Conservation (phyloP, 2,888 invertebrate species). For the Periphyllus acericola region DNA sequence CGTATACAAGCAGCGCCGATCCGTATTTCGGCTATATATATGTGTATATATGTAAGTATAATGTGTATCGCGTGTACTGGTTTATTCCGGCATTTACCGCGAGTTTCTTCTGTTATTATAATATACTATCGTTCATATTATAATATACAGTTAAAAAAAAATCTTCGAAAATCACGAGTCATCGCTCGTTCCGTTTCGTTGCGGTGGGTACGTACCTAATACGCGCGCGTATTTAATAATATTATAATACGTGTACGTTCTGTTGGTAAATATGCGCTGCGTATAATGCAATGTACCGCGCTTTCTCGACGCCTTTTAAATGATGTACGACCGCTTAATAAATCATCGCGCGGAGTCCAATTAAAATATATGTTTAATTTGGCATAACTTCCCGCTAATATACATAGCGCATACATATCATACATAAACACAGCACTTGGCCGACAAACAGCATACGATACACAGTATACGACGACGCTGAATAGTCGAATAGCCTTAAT, state of each 20-base stretch:
- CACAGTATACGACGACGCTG: background rate
- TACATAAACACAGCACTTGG: background rate
- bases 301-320: background rate
- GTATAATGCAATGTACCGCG: background rate
- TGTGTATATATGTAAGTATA: no score
- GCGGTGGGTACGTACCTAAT: background rate
- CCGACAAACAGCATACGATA: background rate
- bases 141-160: background rate
- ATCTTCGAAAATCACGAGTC: constrained; percentile 20
- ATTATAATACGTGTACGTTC: background rate
- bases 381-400: background rate
- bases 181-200: background rate
- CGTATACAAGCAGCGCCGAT: background rate
- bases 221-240: background rate
- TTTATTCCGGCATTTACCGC: background rate
- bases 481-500: background rate
- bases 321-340: background rate
- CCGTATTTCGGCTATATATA: background rate
- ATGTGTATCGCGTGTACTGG: no score
- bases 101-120: background rate
- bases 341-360: background rate
- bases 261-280: background rate
- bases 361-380: background rate
- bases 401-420: no score
- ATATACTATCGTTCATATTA: no score